Base-by-base conservation (phyloP, 2,888 invertebrate genomes). In the Zygogramma bicolorata region DNA sequence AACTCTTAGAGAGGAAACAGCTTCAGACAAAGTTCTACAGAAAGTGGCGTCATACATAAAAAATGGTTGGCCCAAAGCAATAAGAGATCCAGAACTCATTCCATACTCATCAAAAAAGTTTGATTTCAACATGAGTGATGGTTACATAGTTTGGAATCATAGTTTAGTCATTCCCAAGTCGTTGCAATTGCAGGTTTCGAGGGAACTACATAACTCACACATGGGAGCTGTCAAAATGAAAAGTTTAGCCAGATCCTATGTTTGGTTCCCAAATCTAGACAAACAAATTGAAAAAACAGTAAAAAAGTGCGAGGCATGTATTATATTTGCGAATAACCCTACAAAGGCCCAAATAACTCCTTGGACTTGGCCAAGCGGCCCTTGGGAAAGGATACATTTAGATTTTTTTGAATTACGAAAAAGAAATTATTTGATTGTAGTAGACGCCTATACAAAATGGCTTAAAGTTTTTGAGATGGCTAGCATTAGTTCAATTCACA, bases 361-460 rank as follows among this genome's bases (percentile, higher is more conserved):
- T 27, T 82, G 80, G 77, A 75, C 69, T 27, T 79, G 73, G 68
- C 73, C 85, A 13, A 75, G 68, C 2, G 70, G 75, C 38, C 80
- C 83, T 18, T 85, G 84, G 84, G 78, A 85, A 70, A 75, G 87
- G n/a, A 70, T 87, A 3, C 87, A 88, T 77, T 75, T 86, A 8
- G 88, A 88, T 76, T 87, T 84, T 79, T 85, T 86, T 8, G 87
- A 86, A 38, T 62, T 68, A 18, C 13, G 40, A n/a, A 29, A 58
- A n/a, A 68, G 49, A 59, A 40, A 61, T 38, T 65, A 68, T 68
- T 65, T 74, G 38, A 49, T 74, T 13, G 10, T 74, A 6, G 40
- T 71, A 10, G 74, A 75, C 58, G 66, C 75, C 4, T 66, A 42
- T n/a, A 65, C 72, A 27, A 73, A 73, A 58, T 73, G 73, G 70